phyloP scores from a whole-genome alignment of 2,888 invertebrate genomes.

The Unio pictorum region DNA sequence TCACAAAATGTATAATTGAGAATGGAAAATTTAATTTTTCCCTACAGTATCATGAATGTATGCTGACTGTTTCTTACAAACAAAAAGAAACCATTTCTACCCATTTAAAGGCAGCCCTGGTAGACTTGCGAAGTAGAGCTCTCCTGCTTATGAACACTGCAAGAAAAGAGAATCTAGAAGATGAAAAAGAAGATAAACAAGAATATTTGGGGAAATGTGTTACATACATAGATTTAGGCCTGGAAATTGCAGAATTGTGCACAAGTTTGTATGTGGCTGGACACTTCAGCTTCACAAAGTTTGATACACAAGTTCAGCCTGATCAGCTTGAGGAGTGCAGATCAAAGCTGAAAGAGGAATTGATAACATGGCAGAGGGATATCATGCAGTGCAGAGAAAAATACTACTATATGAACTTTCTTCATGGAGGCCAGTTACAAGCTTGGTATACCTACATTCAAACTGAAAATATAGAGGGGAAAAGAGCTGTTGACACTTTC shows the following conservation, averaged over 20 bases:
- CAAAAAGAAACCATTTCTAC: slow-evolving; percentile 16
- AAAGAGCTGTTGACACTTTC: neutral
- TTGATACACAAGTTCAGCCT: too few species aligned
- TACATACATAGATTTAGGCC: slow-evolving; percentile 5
- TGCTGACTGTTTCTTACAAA: slow-evolving; percentile 18
- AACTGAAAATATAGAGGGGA: neutral
- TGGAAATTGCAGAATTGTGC: slow-evolving; percentile 14
- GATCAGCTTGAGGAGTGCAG: neutral
- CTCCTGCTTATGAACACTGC: slow-evolving; percentile 33
- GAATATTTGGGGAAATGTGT: slow-evolving; percentile 10
- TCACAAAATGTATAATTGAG: slow-evolving; percentile 25
- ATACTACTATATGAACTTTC: slow-evolving; percentile 34
- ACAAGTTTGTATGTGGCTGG: too few species aligned
- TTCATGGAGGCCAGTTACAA: slow-evolving; percentile 36
- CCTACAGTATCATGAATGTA: slow-evolving; percentile 11
- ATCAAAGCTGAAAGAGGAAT: slow-evolving; percentile 6
- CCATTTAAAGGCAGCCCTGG: slow-evolving; percentile 11
- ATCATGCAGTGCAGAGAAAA: slow-evolving; percentile 15
- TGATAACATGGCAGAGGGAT: slow-evolving; percentile 21
- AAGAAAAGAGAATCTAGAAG: neutral
- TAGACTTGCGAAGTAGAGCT: slow-evolving; percentile 41
- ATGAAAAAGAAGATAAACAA: too few species aligned
- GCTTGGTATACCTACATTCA: slow-evolving; percentile 27
- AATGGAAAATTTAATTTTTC: slow-evolving; percentile 26
- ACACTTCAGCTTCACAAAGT: too few species aligned